A percentile compares a stretch with the other conserved stretches of the same genome.
phyloP scores from a whole-genome alignment of 2,888 invertebrate species.

The Cheilosia soror region DNA sequence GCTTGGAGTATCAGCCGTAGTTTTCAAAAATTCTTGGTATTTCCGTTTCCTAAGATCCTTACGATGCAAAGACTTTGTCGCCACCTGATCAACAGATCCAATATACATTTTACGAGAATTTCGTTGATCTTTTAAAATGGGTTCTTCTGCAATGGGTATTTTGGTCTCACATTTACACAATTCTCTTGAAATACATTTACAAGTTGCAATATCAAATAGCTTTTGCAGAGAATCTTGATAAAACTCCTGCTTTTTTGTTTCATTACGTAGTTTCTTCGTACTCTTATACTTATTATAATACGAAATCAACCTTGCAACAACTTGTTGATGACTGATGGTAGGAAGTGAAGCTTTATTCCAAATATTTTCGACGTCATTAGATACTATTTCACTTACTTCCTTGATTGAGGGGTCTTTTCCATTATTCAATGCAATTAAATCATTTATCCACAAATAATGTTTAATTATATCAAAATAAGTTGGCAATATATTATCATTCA shows the following conservation, averaged over 20 bases:
- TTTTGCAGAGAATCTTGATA: constrained; percentile 18
- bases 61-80: neutral
- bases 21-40: constrained; percentile 30
- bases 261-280: constrained; percentile 3
- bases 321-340: constrained; percentile 15
- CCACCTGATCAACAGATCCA: neutral
- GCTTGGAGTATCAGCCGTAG: constrained; percentile 3
- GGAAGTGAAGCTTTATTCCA: too few relatives aligned
- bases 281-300: constrained; percentile 40
- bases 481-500: too few relatives aligned
- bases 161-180: neutral
- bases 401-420: neutral
- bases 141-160: constrained; percentile 10
- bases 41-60: constrained; percentile 20
- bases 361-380: constrained; percentile 9
- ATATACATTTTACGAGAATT: neutral
- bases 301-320: constrained; percentile 45
- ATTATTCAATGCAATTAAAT: neutral
- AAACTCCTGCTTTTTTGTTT: neutral
- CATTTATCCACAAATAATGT: too few relatives aligned
- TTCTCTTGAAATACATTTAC: constrained; percentile 4
- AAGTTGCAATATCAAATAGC: neutral
- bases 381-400: neutral
- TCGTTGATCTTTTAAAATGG: neutral
- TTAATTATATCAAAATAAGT: too few relatives aligned